Evolutionary conservation across 2,113 vertebrate species (phyloP).

Genomic region (Felis chaus): DNA sequence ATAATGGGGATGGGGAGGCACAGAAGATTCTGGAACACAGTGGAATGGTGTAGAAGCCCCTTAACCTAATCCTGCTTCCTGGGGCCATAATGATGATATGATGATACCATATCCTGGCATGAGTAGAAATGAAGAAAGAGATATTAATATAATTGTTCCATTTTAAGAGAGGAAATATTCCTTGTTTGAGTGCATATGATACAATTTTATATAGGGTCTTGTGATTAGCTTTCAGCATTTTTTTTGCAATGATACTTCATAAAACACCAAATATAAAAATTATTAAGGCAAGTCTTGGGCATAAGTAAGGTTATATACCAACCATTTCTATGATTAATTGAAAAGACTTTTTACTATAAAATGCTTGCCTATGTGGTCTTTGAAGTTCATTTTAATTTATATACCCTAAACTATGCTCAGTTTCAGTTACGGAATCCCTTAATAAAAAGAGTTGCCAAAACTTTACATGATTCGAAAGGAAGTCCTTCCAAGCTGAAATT

Average conservation of each 20-base stretch:
- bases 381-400: constrained; percentile 75
- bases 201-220: neutral
- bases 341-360: constrained; percentile 48
- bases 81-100: neutral
- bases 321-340: constrained; percentile 59
- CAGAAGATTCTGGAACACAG: neutral
- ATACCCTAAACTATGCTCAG: constrained; percentile 54
- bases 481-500: constrained; percentile 70
- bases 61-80: rapidly evolving
- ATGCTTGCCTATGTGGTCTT: constrained; percentile 52
- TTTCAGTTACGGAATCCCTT: constrained; percentile 48
- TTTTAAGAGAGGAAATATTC: neutral
- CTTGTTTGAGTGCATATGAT: neutral
- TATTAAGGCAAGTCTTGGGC: constrained; percentile 17
- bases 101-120: neutral
- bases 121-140: neutral
- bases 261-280: constrained; percentile 61
- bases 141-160: neutral
- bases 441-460: constrained; percentile 68
- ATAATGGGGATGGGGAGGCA: rapidly evolving
- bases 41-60: rapidly evolving
- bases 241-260: constrained; percentile 13
- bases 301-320: constrained; percentile 34
- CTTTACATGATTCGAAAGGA: constrained; percentile 70
- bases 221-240: neutral